Percentiles rank a stretch among this genome's conserved stretches.
Evolutionary conservation across 2,888 invertebrate genomes (phyloP).

Genomic region (Philereme vetulata): DNA sequence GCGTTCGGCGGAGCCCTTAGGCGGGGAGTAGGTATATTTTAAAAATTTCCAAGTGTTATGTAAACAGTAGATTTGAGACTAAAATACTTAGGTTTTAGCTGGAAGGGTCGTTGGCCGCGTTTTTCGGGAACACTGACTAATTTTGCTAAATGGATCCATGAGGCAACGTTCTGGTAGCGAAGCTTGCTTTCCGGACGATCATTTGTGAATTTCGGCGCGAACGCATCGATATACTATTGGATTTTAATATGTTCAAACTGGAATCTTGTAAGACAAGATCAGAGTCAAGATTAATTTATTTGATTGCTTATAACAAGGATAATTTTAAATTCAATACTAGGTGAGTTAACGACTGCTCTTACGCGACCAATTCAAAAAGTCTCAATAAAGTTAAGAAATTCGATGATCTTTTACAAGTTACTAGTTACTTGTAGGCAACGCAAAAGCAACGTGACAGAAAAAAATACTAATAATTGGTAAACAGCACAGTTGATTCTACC

Average conservation of each 20-base stretch:
- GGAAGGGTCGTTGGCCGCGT: constrained; percentile 72
- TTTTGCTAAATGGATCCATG: constrained; percentile 70
- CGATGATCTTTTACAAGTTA: no score
- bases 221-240: constrained; percentile 36
- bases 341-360: no score
- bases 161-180: constrained; percentile 51
- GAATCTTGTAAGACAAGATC: constrained; percentile 10
- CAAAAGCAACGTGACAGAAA: no score
- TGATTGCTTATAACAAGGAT: no score
- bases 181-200: constrained; percentile 53
- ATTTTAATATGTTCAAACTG: not conserved
- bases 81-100: constrained; percentile 78
- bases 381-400: no score
- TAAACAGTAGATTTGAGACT: constrained; percentile 72
- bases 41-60: constrained; percentile 78
- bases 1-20: constrained; percentile 71
- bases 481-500: not conserved
- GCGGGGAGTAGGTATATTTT: constrained; percentile 66
- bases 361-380: no score
- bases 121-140: constrained; percentile 83
- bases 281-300: no score
- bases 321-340: no score
- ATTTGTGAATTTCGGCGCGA: constrained; percentile 49
- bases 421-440: no score
- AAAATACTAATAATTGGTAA: no score